Conservation (phyloP, 2,113 vertebrate genomes). For the Pseudonaja textilis region DNA sequence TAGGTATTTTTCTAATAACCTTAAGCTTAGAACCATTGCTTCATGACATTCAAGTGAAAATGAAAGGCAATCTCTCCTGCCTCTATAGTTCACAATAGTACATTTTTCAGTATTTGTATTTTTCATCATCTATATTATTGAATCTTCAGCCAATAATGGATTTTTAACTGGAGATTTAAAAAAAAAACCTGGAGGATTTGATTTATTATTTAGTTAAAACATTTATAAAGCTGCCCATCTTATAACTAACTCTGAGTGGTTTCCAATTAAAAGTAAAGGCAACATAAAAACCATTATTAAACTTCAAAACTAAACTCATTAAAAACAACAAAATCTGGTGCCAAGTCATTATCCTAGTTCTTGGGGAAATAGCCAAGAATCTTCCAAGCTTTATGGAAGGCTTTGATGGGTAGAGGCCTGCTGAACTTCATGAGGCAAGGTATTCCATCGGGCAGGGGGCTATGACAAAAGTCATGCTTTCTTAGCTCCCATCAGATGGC, state of each 20-base stretch:
- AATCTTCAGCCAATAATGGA: neutral
- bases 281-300: neutral
- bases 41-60: neutral
- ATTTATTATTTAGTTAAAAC: neutral
- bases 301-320: neutral
- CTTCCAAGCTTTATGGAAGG: neutral
- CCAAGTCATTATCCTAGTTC: neutral
- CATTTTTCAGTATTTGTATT: neutral
- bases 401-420: neutral
- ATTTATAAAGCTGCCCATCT: neutral
- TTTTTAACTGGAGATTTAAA: neutral
- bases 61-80: neutral
- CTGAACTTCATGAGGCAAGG: neutral
- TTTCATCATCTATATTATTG: neutral
- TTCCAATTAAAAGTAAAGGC: neutral
- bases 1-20: constrained; percentile 8
- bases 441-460: neutral
- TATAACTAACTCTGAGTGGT: neutral
- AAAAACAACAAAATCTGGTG: neutral
- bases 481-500: neutral
- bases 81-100: constrained; percentile 5
- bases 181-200: neutral
- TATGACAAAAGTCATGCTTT: neutral
- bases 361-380: neutral
- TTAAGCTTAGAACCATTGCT: neutral